These are phyloP conservation scores for Cotesia glomerata DNA, from an alignment of 1,140 invertebrate genomes.

Conservation along the genomic window DNA sequence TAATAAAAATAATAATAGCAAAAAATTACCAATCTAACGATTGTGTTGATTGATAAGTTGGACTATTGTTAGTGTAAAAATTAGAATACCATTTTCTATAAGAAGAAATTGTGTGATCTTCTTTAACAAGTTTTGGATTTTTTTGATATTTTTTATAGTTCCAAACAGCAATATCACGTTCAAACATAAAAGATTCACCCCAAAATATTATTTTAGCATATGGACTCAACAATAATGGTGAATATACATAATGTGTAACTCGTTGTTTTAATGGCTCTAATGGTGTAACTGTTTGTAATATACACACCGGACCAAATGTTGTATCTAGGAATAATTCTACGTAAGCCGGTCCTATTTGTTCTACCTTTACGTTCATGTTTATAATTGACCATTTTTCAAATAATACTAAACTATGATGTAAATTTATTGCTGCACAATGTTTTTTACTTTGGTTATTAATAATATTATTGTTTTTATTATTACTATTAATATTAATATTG, in stretches of 20 bases:
- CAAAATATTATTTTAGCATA: slow-evolving; percentile 74
- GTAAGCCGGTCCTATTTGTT: slow-evolving; percentile 81
- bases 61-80: slow-evolving; percentile 84
- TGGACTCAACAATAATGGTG: slow-evolving; percentile 66
- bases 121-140: slow-evolving; percentile 75
- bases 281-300: slow-evolving; percentile 82
- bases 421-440: slow-evolving; percentile 68
- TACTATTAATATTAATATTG: slow-evolving; percentile 3
- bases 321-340: slow-evolving; percentile 74
- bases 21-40: slow-evolving; percentile 48
- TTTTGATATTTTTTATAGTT: slow-evolving; percentile 82
- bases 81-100: slow-evolving; percentile 86
- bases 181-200: slow-evolving; percentile 80
- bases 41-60: slow-evolving; percentile 62
- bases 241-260: slow-evolving; percentile 79
- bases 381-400: slow-evolving; percentile 65
- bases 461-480: neutral
- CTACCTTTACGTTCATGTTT: slow-evolving; percentile 64
- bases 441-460: slow-evolving; percentile 38
- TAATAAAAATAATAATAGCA: neutral
- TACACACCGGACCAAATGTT: slow-evolving; percentile 68
- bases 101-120: slow-evolving; percentile 74
- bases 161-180: slow-evolving; percentile 88
- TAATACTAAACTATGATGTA: slow-evolving; percentile 67
- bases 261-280: slow-evolving; percentile 79